Base-by-base conservation (phyloP, 2,888 invertebrate genomes). In the Lypha dubia region DNA sequence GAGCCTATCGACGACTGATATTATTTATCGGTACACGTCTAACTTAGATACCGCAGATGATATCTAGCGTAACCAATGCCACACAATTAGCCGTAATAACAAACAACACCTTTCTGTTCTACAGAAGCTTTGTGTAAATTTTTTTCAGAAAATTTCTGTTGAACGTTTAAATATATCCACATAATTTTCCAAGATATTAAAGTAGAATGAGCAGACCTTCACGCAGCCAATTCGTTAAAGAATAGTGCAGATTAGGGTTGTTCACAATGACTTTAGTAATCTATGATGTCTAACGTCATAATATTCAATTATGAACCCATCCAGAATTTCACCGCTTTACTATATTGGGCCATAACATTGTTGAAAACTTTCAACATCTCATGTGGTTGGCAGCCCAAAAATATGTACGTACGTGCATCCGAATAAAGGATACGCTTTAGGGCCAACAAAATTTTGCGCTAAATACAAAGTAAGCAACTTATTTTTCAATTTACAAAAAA, bases 131-230 rank as follows among this genome's bases (percentile, higher is more conserved):
- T 91, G 32, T 94, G 93, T 32, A 89, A 11, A 22, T 87, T 65
- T 9, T n/a, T 79, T n/a, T 93, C 90, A 82, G 95, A 92, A 20
- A 93, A 92, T 62, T 91, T 91, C 28, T 93, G 88, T 92, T 83
- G 95, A 94, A 6, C 94, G 93, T 86, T 95, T 94, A 89, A 96
- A 96, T 0, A 95, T 93, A 1, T 94, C 94, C 9, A 95, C 89
- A 89, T 95, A 96, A 86, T 95, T 94, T 88, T 95, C 94, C 53
- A 96, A 91, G 79, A 96, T 95, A 87, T 95, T 94, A 90, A 96
- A 96, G 90, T 96, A 96, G 90, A 96, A 96, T 79, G 28, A 89
- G 85, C 24, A 90, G 74, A 3, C 90, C 90, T 32, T 89, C 88
- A 22, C 88, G 87, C 5, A 90, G 83, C 90, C 90, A 90, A n/a